Evolutionary conservation across 1,140 invertebrate genomes (phyloP), one percentile per base, ranked within the genome.

Genomic region (Drosophila bipectinata): DNA sequence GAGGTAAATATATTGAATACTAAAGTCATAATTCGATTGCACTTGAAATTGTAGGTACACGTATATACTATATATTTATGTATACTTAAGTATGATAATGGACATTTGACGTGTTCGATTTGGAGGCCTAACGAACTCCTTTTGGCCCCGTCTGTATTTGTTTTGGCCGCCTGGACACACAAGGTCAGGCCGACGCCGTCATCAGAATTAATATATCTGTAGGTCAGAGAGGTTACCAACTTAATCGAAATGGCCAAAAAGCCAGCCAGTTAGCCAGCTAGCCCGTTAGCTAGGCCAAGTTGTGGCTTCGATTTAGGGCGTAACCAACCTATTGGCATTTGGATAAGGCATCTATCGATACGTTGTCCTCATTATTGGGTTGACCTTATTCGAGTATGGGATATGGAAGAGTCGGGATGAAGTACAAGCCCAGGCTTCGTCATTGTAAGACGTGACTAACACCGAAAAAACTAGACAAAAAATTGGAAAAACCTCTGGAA

Each of bases 41-140:
- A 45, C 24, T 68, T 66, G 64, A 68, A 54, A 58, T 18, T n/a
- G 39, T 15, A 18, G 44, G 30, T 54, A 39, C 39, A 45, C 41
- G 41, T 14, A 14, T 44, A 18, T 62, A 49, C 63, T 63, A 39
- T 24, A 6, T 64, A 52, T 44, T 67, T 64, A 64, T 44, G 10
- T 41, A 39, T 28, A 64, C 63, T 53, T 66, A 64, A 53, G 32
- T 67, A 67, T 66, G 60, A 45, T 75, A 66, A 66, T 75, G 53
- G 72, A 75, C 47, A 39, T 75, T 53, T 75, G 24, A 66, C 72
- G 72, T 75, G 71, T 75, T 74, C 61, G 39, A 58, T 51, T 74
- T 14, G 39, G 3, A 64, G 49, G 18, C 49, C 48, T 51, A 39
- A n/a, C 45, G 18, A 48, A 48, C 32, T 72, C 34, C 49, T 74